Conservation (phyloP, 2,113 vertebrate genomes). For the Mohoua ochrocephala region DNA sequence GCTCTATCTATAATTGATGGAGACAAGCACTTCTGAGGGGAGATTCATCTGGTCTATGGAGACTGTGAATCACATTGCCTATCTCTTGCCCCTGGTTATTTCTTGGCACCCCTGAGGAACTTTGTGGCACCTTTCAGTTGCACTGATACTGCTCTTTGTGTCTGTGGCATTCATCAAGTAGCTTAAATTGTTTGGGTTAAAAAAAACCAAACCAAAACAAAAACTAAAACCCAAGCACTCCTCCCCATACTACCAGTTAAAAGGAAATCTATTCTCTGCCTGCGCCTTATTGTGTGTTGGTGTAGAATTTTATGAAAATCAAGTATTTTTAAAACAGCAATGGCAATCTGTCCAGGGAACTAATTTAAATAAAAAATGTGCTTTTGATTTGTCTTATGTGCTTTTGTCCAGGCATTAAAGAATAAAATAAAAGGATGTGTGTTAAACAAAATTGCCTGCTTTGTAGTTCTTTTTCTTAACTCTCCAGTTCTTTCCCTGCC, state of each 20-base stretch:
- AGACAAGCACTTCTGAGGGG: slow-evolving; percentile 21
- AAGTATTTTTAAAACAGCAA: neutral
- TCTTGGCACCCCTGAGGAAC: neutral
- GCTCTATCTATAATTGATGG: slow-evolving; percentile 33
- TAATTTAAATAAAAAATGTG: neutral
- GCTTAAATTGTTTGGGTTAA: neutral
- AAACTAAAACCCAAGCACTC: neutral
- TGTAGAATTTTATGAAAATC: neutral
- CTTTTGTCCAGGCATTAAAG: neutral
- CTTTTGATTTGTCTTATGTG: neutral
- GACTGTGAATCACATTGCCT: neutral
- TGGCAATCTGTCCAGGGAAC: neutral
- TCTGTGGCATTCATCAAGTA: neutral
- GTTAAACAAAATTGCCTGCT: neutral
- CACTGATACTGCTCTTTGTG: neutral
- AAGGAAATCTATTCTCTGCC: neutral
- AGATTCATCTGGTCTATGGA: neutral
- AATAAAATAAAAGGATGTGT: neutral
- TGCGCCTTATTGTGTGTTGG: neutral
- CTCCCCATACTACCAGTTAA: neutral
- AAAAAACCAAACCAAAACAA: neutral
- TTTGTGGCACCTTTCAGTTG: neutral
- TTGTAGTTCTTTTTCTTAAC: neutral
- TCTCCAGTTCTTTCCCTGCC: neutral
- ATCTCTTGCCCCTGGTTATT: neutral